Conservation (phyloP, 2,888 invertebrate genomes). For the Pimpla rufipes region DNA sequence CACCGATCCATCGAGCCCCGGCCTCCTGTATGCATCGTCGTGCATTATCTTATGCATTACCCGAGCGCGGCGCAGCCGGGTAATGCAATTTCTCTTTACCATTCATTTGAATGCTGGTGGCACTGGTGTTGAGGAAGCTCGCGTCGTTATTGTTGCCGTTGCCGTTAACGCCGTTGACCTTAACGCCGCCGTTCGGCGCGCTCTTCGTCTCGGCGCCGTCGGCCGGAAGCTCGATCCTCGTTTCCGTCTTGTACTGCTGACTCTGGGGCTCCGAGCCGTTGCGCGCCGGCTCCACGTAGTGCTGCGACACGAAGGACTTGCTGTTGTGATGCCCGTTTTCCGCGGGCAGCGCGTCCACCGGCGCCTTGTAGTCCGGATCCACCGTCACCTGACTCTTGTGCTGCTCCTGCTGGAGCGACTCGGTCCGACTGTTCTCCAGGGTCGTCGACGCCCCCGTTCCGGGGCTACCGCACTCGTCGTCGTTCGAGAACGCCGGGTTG, state of each 20-base stretch:
- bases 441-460: conserved; percentile 53
- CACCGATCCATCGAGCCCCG: neutral
- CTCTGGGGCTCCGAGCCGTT: conserved; percentile 77
- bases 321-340: conserved; percentile 78
- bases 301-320: conserved; percentile 80
- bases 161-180: conserved; percentile 82
- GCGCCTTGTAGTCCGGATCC: conserved; percentile 74
- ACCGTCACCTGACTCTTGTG: conserved; percentile 62
- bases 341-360: conserved; percentile 69
- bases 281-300: conserved; percentile 80
- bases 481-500: conserved; percentile 83
- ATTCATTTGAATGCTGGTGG: conserved; percentile 80
- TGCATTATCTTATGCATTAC: neutral
- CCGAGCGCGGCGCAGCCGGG: neutral
- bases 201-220: conserved; percentile 77
- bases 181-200: conserved; percentile 71
- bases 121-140: conserved; percentile 83
- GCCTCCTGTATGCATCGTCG: neutral
- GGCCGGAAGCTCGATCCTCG: conserved; percentile 81
- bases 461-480: conserved; percentile 76
- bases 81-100: conserved; percentile 62
- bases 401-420: conserved; percentile 71
- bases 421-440: conserved; percentile 70
- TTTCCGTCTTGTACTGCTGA: conserved; percentile 79
- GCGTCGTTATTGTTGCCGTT: conserved; percentile 84